Percentiles rank a stretch among this genome's conserved stretches.
Conservation (phyloP, 2,888 invertebrate genomes). For the Hipparchia semele region DNA sequence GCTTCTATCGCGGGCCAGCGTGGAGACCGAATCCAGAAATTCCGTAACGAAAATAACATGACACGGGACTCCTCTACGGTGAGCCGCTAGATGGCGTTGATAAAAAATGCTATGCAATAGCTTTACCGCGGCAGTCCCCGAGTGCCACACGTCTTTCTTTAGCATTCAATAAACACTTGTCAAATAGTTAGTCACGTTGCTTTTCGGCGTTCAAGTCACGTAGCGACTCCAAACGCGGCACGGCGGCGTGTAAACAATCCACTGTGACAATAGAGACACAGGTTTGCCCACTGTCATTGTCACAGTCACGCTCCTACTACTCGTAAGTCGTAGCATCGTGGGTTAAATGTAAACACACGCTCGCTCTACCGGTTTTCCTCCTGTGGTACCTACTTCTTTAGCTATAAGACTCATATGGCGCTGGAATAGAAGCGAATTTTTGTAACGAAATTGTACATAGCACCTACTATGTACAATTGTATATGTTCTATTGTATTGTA, state of each 20-base stretch:
- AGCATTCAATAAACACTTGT: background rate
- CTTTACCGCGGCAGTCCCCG: no score
- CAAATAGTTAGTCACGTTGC: slow-evolving; percentile 5
- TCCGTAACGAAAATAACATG: no score
- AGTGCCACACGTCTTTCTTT: no score
- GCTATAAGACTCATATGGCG: background rate
- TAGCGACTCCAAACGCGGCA: slow-evolving; percentile 34
- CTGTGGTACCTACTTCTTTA: background rate
- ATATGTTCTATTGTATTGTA: no score
- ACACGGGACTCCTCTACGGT: no score
- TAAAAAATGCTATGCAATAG: no score
- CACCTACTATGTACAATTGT: no score
- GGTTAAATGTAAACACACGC: slow-evolving; percentile 6
- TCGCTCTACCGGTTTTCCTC: slow-evolving; percentile 18
- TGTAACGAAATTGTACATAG: no score
- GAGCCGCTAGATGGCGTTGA: no score
- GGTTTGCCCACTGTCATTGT: slow-evolving; percentile 53
- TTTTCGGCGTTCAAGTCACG: slow-evolving; percentile 29
- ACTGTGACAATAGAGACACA: slow-evolving; percentile 48
- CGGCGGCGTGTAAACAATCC: slow-evolving; percentile 11
- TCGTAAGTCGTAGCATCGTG: background rate
- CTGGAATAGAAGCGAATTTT: no score
- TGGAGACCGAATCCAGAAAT: no score
- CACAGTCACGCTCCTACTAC: slow-evolving; percentile 51
- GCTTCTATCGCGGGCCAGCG: no score